Evolutionary conservation across 1,140 invertebrate species (phyloP), one percentile per base, ranked within the genome.

Genomic region (Aplysia californica): DNA sequence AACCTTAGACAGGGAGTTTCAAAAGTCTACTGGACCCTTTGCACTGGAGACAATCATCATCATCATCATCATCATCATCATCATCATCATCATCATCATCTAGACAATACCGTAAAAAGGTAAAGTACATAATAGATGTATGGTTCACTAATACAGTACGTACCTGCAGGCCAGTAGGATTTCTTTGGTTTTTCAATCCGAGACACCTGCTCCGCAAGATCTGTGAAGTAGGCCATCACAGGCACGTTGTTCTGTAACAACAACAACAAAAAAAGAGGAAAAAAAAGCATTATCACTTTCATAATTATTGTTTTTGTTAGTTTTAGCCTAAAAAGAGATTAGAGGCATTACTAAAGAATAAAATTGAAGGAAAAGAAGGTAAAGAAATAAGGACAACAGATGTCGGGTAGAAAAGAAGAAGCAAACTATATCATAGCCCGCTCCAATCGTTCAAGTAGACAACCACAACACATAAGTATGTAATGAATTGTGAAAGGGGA

Each of bases 161-260:
- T 55, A 44, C 75, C 76, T 75, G 58, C 73, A 73, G 59, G 74
- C 75, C 75, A 50, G 59, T 76, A n/a, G n/a, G n/a, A n/a, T n/a
- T n/a, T 59, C 59, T 78, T 77, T 0, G 84, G 91, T 76, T 92
- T 92, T 2, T 94, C 92, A 64, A 98, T 95, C 86, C 96, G 94
- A 84, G 96, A 98, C 55, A 99, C 96, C 92, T 98, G 96, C 91
- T 98, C 96, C 20, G 97, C 97, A 41, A 99, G 91, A 91, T 98
- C 97, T 23, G 97, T 98, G 90, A 98, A 99, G 21, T 86, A 84
- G 23, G 85, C 81, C 80, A 89, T 82, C 21, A 74, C 82, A 35
- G 84, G 82, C 55, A 84, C 76, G 44, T 79, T 72, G 38, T 66
- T 65, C 83, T 84, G 79, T 15, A 80, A 81, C 10, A n/a, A n/a